These are phyloP conservation scores for Gymnorhina tibicen DNA, from an alignment of 2,113 vertebrate genomes.

Conservation along the genomic window DNA sequence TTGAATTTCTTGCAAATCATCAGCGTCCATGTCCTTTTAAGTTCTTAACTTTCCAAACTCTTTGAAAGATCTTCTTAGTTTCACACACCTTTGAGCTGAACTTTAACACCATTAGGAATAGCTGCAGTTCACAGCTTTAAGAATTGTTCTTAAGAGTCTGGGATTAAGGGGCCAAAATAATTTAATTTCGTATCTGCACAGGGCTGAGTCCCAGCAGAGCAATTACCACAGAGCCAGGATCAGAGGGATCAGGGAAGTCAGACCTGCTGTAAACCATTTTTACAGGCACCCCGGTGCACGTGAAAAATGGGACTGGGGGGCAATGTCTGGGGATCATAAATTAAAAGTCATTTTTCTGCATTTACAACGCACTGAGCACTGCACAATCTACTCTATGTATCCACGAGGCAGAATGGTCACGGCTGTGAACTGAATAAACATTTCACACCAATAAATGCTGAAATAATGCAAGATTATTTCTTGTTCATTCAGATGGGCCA, in stretches of 20 bases:
- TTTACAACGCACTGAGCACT: neutral
- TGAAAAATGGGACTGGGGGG: neutral
- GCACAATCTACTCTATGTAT: neutral
- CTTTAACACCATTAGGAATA: neutral
- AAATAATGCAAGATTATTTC: neutral
- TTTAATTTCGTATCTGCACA: neutral
- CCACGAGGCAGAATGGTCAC: neutral
- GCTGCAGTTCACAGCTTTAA: neutral
- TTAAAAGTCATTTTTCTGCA: neutral
- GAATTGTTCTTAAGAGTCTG: neutral
- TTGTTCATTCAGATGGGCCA: too few species aligned
- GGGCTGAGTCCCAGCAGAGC: neutral
- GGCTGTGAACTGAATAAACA: neutral
- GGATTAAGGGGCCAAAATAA: neutral
- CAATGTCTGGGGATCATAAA: neutral
- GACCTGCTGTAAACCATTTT: neutral
- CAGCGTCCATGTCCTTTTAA: neutral
- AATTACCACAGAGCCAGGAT: neutral
- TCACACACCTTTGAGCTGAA: neutral
- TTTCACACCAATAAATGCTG: neutral
- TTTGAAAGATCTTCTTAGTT: neutral
- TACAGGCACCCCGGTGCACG: neutral
- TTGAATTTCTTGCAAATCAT: neutral
- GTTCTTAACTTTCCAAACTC: neutral
- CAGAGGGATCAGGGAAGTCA: neutral